phyloP scores from a whole-genome alignment of 2,113 vertebrate species.

The western clawed frog (Xenopus tropicalis) region UCB_Xtro_10.0 CM004444.2:80346501-80347000 shows the following conservation, averaged over 20 bases:
- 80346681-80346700: slow-evolving; percentile 30
- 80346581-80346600: slow-evolving; percentile 47
- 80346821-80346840: too few species aligned
- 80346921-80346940: too few species aligned
- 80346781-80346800: too few species aligned
- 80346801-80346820: too few species aligned
- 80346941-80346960: too few species aligned
- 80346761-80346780: too few species aligned
- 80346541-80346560: slow-evolving; percentile 44
- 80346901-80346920: too few species aligned
- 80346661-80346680: slow-evolving; percentile 45
- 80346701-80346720: slow-evolving; percentile 27
- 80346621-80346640: slow-evolving; percentile 36
- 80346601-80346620: slow-evolving; percentile 42
- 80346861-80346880: too few species aligned
- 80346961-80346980: too few species aligned
- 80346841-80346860: too few species aligned
- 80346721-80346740: slow-evolving; percentile 25
- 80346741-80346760: slow-evolving; percentile 18
- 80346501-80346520: slow-evolving; percentile 43
- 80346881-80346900: too few species aligned
- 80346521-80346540: slow-evolving; percentile 38
- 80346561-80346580: slow-evolving; percentile 46
- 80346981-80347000: too few species aligned
- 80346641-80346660: slow-evolving; percentile 39